These are phyloP conservation scores for Acanthisitta chloris DNA, from an alignment of 2,113 vertebrate genomes.

Conservation along the genomic window DNA sequence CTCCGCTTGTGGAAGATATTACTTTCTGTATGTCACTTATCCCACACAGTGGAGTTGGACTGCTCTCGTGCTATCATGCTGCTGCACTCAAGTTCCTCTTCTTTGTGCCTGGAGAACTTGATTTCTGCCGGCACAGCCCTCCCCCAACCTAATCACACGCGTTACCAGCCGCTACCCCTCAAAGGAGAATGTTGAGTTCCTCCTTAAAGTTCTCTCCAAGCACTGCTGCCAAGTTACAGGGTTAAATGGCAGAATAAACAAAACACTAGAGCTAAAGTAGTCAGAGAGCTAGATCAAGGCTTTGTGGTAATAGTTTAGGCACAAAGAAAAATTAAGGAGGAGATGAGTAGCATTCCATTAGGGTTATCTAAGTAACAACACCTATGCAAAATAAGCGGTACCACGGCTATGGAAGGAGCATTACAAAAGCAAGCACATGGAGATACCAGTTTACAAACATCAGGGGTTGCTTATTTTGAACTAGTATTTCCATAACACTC, in stretches of 20 bases:
- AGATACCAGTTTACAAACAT: background rate
- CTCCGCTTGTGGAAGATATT: background rate
- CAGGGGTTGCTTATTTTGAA: background rate
- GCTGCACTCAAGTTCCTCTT: background rate
- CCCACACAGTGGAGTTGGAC: background rate
- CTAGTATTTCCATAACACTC: background rate
- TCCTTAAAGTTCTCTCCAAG: background rate
- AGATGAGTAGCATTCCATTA: background rate
- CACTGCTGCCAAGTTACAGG: background rate
- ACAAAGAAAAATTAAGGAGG: background rate
- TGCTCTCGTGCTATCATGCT: background rate
- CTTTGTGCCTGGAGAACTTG: background rate
- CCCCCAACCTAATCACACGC: background rate
- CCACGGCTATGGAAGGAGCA: background rate
- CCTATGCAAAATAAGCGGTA: background rate
- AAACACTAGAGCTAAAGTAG: background rate
- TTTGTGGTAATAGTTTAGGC: background rate
- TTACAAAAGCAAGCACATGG: background rate
- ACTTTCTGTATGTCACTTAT: background rate
- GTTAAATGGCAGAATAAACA: background rate
- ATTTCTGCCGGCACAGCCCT: background rate
- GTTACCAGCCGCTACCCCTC: fast-evolving
- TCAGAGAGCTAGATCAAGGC: background rate
- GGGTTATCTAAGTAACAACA: background rate
- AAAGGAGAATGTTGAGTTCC: background rate